Base-by-base conservation (phyloP, 1,140 invertebrate genomes). In the Euglossa dilemma region DNA sequence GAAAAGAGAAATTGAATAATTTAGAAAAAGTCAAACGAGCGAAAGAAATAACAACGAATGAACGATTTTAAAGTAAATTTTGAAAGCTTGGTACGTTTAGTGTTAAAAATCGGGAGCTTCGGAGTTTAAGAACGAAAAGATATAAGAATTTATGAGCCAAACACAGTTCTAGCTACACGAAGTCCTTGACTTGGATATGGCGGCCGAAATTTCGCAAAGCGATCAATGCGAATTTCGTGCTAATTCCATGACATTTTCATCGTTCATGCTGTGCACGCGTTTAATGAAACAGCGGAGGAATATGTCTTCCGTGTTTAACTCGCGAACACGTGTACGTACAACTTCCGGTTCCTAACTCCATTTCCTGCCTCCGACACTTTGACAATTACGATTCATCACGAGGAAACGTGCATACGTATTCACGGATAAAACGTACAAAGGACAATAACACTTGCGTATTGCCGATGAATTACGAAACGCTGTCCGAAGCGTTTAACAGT, bases 261-360 rank as follows among this genome's bases (percentile, higher is more conserved):
- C 72, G 43, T 18, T 57, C 23, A 75, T 75, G 50, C 71, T 36
- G 54, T 59, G 45, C 80, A 75, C 61, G 80, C 20, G 63, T 75
- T 67, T 36, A 28, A 81, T 56, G 63, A 63, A 50, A 75, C 63
- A 66, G 50, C 14, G 52, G 52, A 64, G 28, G 70, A 75, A 81
- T 81, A 81, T 57, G 43, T 36, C 61, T 75, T 75, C 61, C 52
- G 72, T 57, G 43, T 81, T 57, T n/a, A 57, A 67, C 71, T 57
- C 43, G 57, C 63, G 61, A 81, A 81, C 80, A 56, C 43, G 80
- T 57, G 80, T 81, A 75, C n/a, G 59, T 81, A 81, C 80, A 81
- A 50, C 72, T 67, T 81, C 80, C 80, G 80, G 36, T 75, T 74
- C 59, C 71, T 72, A 66, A 75, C 71, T 56, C n/a, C 12, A 36